Evolutionary conservation across 2,888 invertebrate genomes (phyloP).

Genomic region (Mythimna albipuncta): DNA sequence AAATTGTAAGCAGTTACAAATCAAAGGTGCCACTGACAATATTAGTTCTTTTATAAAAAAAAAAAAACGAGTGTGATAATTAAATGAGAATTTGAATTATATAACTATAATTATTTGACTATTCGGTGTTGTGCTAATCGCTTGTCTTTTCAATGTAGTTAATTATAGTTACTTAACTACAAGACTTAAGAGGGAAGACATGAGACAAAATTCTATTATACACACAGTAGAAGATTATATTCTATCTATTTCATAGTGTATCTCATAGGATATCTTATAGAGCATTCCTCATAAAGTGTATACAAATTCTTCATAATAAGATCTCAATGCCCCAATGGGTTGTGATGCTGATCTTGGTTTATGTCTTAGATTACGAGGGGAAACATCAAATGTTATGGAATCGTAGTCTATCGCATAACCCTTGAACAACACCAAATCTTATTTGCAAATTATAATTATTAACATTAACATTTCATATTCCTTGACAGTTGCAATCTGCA

Average conservation of each 20-base stretch:
- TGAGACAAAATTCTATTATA: constrained; percentile 66
- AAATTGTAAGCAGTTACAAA: constrained; percentile 73
- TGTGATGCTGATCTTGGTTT: constrained; percentile 52
- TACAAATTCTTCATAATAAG: constrained; percentile 56
- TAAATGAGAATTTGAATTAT: constrained; percentile 63
- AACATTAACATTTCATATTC: constrained; percentile 45
- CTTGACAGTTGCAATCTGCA: constrained; percentile 42
- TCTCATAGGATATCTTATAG: constrained; percentile 59
- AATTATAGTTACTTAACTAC: constrained; percentile 62
- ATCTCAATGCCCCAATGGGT: constrained; percentile 63
- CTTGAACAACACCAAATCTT: constrained; percentile 40
- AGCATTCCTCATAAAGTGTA: constrained; percentile 53
- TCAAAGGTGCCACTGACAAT: constrained; percentile 85
- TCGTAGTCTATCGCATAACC: constrained; percentile 31
- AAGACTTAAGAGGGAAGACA: constrained; percentile 65
- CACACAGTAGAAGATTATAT: constrained; percentile 61
- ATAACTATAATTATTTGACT: constrained; percentile 62
- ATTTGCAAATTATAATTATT: constrained; percentile 49
- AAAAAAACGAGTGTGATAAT: constrained; percentile 64
- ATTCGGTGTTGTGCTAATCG: constrained; percentile 66
- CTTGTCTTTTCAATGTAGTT: constrained; percentile 65
- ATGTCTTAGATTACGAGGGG: constrained; percentile 31
- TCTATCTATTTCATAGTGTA: constrained; percentile 65
- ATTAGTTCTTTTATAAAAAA: constrained; percentile 79
- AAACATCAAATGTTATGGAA: constrained; percentile 51